phyloP scores from a whole-genome alignment of 1,140 invertebrate genomes.

The Rhyzopertha dominica region DNA sequence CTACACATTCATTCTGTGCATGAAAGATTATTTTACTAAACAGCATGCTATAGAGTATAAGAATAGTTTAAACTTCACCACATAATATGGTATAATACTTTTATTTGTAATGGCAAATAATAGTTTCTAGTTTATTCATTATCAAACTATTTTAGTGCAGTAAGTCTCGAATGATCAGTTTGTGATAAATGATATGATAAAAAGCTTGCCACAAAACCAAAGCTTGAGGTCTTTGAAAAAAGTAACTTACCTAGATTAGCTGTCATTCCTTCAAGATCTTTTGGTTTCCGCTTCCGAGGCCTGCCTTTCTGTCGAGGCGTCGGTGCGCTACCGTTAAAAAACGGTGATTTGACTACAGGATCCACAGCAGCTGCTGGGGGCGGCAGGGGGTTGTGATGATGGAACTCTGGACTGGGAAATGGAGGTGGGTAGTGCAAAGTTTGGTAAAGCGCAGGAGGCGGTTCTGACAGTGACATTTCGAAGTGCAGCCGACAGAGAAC shows the following conservation, averaged over 20 bases:
- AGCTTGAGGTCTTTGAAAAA: slow-evolving; percentile 11
- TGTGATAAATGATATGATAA: too few relatives aligned
- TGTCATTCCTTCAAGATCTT: slow-evolving; percentile 78
- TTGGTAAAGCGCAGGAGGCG: slow-evolving; percentile 53
- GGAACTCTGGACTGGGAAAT: slow-evolving; percentile 53
- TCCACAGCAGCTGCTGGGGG: slow-evolving; percentile 40
- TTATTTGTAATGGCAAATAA: too few relatives aligned
- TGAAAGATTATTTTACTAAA: too few relatives aligned
- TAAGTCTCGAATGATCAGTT: too few relatives aligned
- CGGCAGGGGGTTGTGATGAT: slow-evolving; percentile 46
- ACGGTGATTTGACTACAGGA: slow-evolving; percentile 48
- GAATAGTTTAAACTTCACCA: too few relatives aligned
- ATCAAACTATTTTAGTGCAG: too few relatives aligned
- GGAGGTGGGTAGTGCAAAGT: slow-evolving; percentile 52
- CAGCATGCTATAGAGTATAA: too few relatives aligned
- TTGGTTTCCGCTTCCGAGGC: slow-evolving; percentile 85
- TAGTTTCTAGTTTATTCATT: too few relatives aligned
- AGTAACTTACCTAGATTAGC: slow-evolving; percentile 70
- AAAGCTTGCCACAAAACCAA: slow-evolving; percentile 10
- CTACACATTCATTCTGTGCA: too few relatives aligned
- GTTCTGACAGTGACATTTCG: slow-evolving; percentile 61
- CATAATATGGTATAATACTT: too few relatives aligned
- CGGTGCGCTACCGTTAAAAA: slow-evolving; percentile 70
- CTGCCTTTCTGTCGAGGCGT: slow-evolving; percentile 83
- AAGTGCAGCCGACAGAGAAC: slow-evolving; percentile 71